phyloP scores from a whole-genome alignment of 2,797 vertebrate species.

The Carduelis carduelis region DNA sequence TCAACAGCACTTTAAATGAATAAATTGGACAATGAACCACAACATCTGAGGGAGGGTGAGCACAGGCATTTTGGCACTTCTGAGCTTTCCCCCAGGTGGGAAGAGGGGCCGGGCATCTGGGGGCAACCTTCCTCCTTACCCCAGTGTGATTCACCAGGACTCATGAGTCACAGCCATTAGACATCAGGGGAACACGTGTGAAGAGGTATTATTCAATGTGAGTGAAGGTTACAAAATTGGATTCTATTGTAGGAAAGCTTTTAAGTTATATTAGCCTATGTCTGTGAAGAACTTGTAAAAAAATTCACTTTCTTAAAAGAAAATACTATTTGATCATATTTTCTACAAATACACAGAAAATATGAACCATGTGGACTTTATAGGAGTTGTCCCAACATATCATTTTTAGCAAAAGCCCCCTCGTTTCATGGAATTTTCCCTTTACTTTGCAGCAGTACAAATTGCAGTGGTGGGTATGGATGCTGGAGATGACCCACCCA shows the following conservation, averaged over 20 bases:
- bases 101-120: not conserved
- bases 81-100: not conserved
- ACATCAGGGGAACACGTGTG: not conserved
- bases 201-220: not conserved
- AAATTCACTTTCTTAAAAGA: not conserved
- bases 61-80: not conserved
- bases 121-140: not conserved
- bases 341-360: not conserved
- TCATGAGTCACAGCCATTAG: not conserved
- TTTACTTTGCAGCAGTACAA: not conserved
- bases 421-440: not conserved
- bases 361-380: not conserved
- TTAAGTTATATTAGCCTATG: slow-evolving; percentile 2
- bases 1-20: not conserved
- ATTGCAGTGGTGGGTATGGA: not conserved
- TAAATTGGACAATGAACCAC: not conserved
- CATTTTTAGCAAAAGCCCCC: not conserved
- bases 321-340: not conserved
- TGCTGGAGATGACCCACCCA: rapidly evolving
- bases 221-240: slow-evolving; percentile 2
- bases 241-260: not conserved
- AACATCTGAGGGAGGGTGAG: not conserved
- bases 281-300: not conserved
- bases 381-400: not conserved
- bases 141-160: not conserved